Evolutionary conservation across 2,113 vertebrate species (phyloP).

Genomic region (Crotalus horridus): DNA sequence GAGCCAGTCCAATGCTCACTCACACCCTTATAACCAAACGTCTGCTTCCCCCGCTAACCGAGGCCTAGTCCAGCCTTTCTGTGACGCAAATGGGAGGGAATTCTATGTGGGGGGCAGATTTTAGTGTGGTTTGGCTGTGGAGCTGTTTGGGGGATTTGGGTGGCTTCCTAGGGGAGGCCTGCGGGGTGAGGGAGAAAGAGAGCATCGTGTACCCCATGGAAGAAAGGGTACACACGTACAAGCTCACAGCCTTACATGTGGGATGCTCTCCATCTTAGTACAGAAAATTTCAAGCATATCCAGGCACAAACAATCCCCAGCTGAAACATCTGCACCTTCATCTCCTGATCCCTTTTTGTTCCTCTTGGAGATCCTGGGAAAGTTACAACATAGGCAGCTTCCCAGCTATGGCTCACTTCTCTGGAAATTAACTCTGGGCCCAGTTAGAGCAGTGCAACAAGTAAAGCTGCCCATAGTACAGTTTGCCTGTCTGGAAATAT

Average conservation of each 20-base stretch:
- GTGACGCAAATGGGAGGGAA: neutral
- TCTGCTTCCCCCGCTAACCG: neutral
- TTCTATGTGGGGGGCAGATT: neutral
- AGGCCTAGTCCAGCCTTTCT: neutral
- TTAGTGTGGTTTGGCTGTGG: constrained; percentile 5
- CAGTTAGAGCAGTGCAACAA: neutral
- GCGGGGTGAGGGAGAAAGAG: neutral
- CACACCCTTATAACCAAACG: neutral
- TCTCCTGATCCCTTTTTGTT: too few relatives aligned
- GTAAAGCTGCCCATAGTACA: neutral
- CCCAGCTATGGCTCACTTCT: neutral
- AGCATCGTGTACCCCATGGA: neutral
- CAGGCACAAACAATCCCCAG: neutral
- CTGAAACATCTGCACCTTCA: neutral
- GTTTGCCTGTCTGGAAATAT: neutral
- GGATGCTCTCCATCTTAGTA: neutral
- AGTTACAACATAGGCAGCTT: neutral
- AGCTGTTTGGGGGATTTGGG: neutral
- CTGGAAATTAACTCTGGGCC: neutral
- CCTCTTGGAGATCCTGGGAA: neutral
- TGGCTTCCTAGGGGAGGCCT: neutral
- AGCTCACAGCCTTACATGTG: neutral
- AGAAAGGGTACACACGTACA: neutral
- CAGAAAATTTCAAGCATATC: neutral
- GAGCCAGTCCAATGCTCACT: neutral